Evolutionary conservation across 2,888 invertebrate genomes (phyloP).

Genomic region (Drosophila helvetica): DNA sequence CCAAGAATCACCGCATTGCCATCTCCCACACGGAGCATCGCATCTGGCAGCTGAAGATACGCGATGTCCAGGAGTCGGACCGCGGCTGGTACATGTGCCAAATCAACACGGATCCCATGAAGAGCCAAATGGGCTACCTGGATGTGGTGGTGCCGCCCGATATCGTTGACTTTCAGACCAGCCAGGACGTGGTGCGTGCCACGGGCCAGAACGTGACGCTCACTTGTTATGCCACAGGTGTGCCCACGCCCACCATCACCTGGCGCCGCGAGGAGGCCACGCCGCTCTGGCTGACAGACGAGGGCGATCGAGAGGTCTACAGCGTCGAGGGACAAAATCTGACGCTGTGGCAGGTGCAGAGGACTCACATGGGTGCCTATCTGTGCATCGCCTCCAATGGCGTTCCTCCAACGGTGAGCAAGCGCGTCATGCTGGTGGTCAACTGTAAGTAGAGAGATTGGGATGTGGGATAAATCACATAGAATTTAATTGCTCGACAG

Average conservation of each 20-base stretch:
- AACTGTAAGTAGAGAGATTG: conserved; percentile 77
- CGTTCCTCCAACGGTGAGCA: conserved; percentile 84
- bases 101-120: conserved; percentile 97
- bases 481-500: conserved; percentile 50
- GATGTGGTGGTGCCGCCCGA: conserved; percentile 95
- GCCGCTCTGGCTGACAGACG: conserved; percentile 70
- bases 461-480: neutral
- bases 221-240: conserved; percentile 93
- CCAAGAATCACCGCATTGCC: conserved; percentile 93
- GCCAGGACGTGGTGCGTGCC: conserved; percentile 92
- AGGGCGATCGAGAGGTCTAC: conserved; percentile 71
- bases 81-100: conserved; percentile 93
- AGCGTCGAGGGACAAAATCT: conserved; percentile 82
- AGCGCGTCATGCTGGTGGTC: conserved; percentile 81
- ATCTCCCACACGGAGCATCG: conserved; percentile 93
- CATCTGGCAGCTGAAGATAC: conserved; percentile 94
- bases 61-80: conserved; percentile 92
- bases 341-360: conserved; percentile 78
- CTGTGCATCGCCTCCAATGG: conserved; percentile 84
- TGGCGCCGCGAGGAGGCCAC: conserved; percentile 94
- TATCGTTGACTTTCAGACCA: conserved; percentile 93
- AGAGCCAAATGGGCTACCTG: conserved; percentile 93
- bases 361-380: conserved; percentile 82
- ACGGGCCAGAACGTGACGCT: conserved; percentile 95
- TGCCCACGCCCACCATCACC: conserved; percentile 92